Percentiles rank a stretch among this genome's conserved stretches.
These are phyloP conservation scores for Columba livia DNA, from an alignment of 2,113 vertebrate species.

Conservation along the genomic window DNA sequence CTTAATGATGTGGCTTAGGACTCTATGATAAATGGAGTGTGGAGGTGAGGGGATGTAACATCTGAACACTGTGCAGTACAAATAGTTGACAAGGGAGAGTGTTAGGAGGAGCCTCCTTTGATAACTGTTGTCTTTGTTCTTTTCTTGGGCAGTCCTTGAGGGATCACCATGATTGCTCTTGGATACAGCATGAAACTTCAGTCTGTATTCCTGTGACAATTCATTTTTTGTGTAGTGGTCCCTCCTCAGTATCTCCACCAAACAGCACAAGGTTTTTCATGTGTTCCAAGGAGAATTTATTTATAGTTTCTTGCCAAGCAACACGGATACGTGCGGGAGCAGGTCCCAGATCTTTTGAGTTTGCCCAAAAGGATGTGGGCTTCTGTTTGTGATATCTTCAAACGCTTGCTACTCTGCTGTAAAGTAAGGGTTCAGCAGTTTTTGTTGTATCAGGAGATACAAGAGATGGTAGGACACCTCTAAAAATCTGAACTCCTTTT, in stretches of 20 bases:
- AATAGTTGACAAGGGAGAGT: not conserved
- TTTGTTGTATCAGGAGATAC: not conserved
- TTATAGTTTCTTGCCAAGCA: not conserved
- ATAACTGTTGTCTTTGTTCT: not conserved
- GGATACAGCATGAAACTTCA: not conserved
- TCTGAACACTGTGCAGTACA: not conserved
- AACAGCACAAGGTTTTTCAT: not conserved
- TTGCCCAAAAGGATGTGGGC: not conserved
- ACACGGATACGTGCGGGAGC: not conserved
- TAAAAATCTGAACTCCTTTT: not conserved
- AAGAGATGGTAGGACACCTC: not conserved
- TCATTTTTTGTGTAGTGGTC: not conserved
- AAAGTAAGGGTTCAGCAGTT: not conserved
- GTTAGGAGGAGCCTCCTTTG: not conserved
- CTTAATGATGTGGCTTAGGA: not conserved
- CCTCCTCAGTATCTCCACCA: not conserved
- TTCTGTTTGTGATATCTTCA: not conserved
- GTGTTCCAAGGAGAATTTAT: not conserved
- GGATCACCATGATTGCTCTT: not conserved
- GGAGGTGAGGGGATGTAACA: not conserved
- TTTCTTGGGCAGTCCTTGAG: not conserved
- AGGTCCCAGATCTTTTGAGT: not conserved
- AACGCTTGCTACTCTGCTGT: not conserved
- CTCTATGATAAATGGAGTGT: not conserved
- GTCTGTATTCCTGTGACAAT: not conserved